phyloP scores from a whole-genome alignment of 2,113 vertebrate genomes.

The Synodontis membranacea region DNA sequence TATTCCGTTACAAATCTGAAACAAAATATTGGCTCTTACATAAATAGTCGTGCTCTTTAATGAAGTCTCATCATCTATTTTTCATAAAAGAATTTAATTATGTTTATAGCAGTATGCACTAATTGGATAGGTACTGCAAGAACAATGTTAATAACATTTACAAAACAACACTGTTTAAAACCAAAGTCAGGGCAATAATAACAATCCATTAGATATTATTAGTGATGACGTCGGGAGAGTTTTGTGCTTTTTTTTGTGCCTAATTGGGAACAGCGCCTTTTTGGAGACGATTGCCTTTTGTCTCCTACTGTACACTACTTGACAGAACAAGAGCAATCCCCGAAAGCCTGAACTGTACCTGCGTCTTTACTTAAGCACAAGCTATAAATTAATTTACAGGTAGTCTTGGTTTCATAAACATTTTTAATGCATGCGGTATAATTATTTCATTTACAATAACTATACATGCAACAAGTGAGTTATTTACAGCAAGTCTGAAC shows the following conservation, averaged over 20 bases:
- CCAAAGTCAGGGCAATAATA: not conserved
- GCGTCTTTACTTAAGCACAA: not conserved
- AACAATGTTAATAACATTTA: not conserved
- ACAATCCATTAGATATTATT: conserved; percentile 15
- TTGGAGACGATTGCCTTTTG: conserved; percentile 11
- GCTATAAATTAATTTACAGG: not conserved
- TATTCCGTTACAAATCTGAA: not conserved
- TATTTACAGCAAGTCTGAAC: not conserved
- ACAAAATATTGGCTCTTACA: not conserved
- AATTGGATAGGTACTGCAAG: not conserved
- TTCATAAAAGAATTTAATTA: conserved; percentile 21
- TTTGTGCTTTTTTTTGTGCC: conserved; percentile 31
- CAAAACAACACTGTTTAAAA: conserved; percentile 20
- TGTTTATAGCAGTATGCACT: not conserved
- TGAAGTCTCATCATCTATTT: not conserved
- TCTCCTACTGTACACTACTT: not conserved
- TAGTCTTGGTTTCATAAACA: not conserved
- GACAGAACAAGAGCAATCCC: conserved; percentile 15
- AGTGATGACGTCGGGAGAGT: not conserved
- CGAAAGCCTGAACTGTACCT: conserved; percentile 10
- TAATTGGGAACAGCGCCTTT: conserved; percentile 35
- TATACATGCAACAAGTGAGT: not conserved
- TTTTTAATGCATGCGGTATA: not conserved
- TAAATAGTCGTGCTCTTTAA: conserved; percentile 1
- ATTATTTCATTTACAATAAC: too few species aligned